phyloP scores from a whole-genome alignment of 1,140 invertebrate species.

The Pectinophora gossypiella region DNA sequence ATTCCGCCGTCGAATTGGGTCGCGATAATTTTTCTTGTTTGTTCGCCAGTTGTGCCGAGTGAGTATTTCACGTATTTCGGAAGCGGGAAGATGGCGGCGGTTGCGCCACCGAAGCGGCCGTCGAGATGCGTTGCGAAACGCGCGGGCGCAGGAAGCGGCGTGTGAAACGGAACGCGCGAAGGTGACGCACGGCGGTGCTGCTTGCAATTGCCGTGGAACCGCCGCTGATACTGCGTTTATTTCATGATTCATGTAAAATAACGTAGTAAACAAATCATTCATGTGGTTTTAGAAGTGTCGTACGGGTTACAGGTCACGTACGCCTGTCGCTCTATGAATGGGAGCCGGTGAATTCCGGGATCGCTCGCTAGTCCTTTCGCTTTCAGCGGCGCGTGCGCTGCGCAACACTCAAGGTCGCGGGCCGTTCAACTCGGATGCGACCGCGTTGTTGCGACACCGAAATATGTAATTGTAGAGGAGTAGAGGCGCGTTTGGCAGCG shows the following conservation, averaged over 20 bases:
- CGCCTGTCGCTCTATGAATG: constrained; percentile 19
- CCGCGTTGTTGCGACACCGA: constrained; percentile 62
- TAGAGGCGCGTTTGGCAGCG: constrained; percentile 64
- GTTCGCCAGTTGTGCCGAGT: constrained; percentile 8
- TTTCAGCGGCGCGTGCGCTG: constrained; percentile 57
- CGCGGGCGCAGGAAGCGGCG: constrained; percentile 35
- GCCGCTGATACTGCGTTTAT: not conserved
- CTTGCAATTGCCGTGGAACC: constrained; percentile 9
- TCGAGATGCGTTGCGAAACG: constrained; percentile 40
- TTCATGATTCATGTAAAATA: constrained; percentile 1
- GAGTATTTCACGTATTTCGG: constrained; percentile 35
- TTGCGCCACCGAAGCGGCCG: constrained; percentile 21
- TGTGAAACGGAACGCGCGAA: constrained; percentile 35
- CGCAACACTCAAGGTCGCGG: constrained; percentile 64
- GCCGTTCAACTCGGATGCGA: constrained; percentile 73
- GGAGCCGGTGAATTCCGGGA: constrained; percentile 38
- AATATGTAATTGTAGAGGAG: constrained; percentile 71
- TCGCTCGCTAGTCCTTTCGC: constrained; percentile 52
- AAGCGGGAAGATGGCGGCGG: constrained; percentile 43
- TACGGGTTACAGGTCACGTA: constrained; percentile 48
- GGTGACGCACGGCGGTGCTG: constrained; percentile 37
- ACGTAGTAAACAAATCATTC: constrained; percentile 8
- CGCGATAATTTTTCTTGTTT: constrained; percentile 31
- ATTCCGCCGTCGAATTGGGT: constrained; percentile 45
- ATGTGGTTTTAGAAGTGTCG: constrained; percentile 22